These are phyloP conservation scores for Micromys minutus DNA, from an alignment of 2,113 vertebrate species.

Conservation along the genomic window DNA sequence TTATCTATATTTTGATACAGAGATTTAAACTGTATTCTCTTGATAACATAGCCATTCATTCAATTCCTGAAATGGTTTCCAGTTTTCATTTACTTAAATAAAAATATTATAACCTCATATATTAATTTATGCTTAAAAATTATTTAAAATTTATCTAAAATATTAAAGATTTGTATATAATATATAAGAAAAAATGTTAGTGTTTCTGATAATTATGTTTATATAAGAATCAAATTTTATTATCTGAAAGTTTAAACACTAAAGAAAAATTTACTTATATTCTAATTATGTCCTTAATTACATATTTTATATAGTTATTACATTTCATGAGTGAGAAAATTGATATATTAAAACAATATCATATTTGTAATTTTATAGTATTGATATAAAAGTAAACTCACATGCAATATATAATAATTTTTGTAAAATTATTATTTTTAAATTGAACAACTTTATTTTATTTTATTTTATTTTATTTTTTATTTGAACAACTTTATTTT, in stretches of 20 bases:
- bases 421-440: background rate
- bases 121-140: background rate
- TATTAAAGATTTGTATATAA: background rate
- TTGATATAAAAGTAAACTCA: constrained; percentile 2
- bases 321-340: background rate
- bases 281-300: constrained; percentile 7
- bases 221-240: background rate
- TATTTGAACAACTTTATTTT: too few species aligned
- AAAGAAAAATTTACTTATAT: background rate
- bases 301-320: background rate
- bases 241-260: background rate
- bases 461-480: too few species aligned
- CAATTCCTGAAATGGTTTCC: background rate
- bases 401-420: background rate
- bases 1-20: too few species aligned
- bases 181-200: background rate
- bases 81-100: constrained; percentile 1
- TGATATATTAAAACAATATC: constrained; percentile 28
- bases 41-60: background rate
- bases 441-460: too few species aligned
- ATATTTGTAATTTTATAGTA: background rate
- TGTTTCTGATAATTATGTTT: background rate
- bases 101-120: background rate
- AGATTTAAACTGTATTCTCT: too few species aligned
- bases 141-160: background rate